Evolutionary conservation across 1,140 invertebrate species (phyloP).

Genomic region (Ooceraea biroi): DNA sequence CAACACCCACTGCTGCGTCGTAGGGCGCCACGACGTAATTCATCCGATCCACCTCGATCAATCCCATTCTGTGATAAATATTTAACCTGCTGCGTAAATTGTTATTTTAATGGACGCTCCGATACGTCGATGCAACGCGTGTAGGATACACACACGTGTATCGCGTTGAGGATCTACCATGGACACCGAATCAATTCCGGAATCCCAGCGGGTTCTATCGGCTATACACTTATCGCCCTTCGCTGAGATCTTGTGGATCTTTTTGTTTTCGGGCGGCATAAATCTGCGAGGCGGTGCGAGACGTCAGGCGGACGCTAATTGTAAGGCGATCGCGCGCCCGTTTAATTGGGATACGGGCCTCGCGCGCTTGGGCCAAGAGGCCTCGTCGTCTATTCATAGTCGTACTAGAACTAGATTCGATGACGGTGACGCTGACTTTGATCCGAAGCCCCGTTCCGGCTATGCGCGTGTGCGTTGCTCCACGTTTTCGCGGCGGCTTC

Average conservation of each 20-base stretch:
- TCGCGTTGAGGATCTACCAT: background rate
- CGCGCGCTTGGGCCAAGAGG: slow-evolving; percentile 77
- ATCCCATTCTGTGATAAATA: background rate
- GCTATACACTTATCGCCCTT: background rate
- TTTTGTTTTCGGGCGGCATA: background rate
- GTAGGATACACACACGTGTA: too few relatives aligned
- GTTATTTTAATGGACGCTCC: background rate
- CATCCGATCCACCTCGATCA: background rate
- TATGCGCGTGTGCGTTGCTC: slow-evolving; percentile 14
- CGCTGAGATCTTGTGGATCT: background rate
- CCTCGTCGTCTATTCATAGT: slow-evolving; percentile 83
- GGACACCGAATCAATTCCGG: background rate
- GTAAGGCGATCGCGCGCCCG: slow-evolving; percentile 67
- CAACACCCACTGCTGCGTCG: too few relatives aligned
- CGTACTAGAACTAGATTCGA: slow-evolving; percentile 83
- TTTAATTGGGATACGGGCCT: slow-evolving; percentile 75
- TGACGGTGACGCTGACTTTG: slow-evolving; percentile 75
- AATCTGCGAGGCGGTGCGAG: background rate
- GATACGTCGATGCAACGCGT: too few relatives aligned
- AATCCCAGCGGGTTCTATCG: background rate
- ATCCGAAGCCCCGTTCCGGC: slow-evolving; percentile 79
- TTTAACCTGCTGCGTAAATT: background rate
- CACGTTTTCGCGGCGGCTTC: slow-evolving; percentile 30
- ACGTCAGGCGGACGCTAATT: slow-evolving; percentile 53
- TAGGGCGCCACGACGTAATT: background rate